Evolutionary conservation across 2,797 vertebrate species (phyloP).

Genomic region (Acipenser transmontanus): DNA sequence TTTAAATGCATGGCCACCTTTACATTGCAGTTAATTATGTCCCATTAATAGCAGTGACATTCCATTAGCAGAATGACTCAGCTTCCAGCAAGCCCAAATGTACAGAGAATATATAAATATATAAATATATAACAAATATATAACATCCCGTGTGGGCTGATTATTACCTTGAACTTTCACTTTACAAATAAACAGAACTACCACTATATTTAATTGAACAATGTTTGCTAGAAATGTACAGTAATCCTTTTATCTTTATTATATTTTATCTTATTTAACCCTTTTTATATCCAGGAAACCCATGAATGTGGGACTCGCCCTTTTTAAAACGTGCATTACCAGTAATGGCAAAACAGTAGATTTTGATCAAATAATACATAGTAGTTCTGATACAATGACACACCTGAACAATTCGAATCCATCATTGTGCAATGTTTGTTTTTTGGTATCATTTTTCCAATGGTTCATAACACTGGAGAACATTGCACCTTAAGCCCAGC

Average conservation of each 20-base stretch:
- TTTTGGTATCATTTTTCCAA: too few relatives aligned
- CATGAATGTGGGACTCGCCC: not conserved
- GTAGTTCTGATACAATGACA: too few relatives aligned
- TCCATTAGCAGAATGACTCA: conserved; percentile 8
- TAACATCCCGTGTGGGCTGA: not conserved
- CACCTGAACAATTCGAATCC: too few relatives aligned
- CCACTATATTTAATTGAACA: conserved; percentile 2
- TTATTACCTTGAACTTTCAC: conserved; percentile 7
- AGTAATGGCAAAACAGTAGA: too few relatives aligned
- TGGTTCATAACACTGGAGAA: too few relatives aligned
- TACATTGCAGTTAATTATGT: conserved; percentile 1
- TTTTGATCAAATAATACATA: too few relatives aligned
- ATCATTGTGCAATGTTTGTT: too few relatives aligned
- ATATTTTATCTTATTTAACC: not conserved
- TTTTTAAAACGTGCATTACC: not conserved
- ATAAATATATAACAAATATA: not conserved
- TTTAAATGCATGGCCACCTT: conserved; percentile 3
- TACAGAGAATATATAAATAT: too few relatives aligned
- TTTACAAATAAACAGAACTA: not conserved
- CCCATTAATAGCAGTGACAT: conserved; percentile 3
- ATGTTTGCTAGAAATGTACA: not conserved
- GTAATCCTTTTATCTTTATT: not conserved
- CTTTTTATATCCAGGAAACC: too few relatives aligned
- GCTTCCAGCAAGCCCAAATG: not conserved
- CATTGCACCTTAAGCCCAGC: too few relatives aligned